Conservation (phyloP, 2,113 vertebrate genomes). For the Conger conger region DNA sequence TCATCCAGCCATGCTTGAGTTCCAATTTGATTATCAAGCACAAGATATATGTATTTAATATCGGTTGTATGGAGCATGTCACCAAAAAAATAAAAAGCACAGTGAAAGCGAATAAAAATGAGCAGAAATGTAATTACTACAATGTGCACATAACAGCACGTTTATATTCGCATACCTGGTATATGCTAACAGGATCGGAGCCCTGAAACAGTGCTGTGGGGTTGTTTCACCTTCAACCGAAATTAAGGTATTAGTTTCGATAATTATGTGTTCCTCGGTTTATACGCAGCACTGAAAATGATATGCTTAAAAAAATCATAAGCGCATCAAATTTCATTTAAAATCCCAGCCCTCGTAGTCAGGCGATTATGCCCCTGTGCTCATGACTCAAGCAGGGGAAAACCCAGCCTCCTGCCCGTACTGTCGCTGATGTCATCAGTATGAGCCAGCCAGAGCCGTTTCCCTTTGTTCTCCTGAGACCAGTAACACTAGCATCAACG, state of each 20-base stretch:
- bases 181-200: slow-evolving; percentile 18
- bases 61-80: not conserved
- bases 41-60: not conserved
- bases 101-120: not conserved
- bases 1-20: not conserved
- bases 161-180: slow-evolving; percentile 28
- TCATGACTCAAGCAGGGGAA: not conserved
- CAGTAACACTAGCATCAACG: not conserved
- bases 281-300: not conserved
- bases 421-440: not conserved
- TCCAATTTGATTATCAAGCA: not conserved
- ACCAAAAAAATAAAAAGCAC: not conserved
- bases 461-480: not conserved
- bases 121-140: slow-evolving; percentile 9
- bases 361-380: not conserved
- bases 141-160: not conserved
- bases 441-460: not conserved
- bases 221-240: not conserved
- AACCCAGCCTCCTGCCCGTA: not conserved
- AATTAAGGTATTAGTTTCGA: not conserved
- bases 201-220: not conserved
- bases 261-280: not conserved
- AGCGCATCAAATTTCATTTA: not conserved
- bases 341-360: not conserved
- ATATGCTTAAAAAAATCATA: not conserved